A percentile compares a stretch with the other conserved stretches of the same genome.
These are phyloP conservation scores for Oenanthe melanoleuca DNA, from an alignment of 2,113 vertebrate genomes.

Conservation along the genomic window DNA sequence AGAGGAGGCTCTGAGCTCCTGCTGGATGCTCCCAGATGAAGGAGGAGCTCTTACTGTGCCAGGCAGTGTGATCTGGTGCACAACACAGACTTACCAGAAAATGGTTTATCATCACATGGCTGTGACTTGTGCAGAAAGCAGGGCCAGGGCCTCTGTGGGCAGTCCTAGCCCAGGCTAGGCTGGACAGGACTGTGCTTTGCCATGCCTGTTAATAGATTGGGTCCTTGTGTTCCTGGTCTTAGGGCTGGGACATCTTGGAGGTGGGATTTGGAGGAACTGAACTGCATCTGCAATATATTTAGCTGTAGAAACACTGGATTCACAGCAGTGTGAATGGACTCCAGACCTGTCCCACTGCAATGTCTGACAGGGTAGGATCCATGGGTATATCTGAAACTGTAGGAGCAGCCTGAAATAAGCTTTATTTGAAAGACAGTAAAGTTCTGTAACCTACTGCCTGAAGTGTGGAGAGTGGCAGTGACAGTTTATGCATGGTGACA, in stretches of 20 bases:
- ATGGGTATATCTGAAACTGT: neutral
- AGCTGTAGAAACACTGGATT: neutral
- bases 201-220: neutral
- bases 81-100: neutral
- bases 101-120: neutral
- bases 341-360: neutral
- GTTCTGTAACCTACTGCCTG: neutral
- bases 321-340: neutral
- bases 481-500: neutral
- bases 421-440: neutral
- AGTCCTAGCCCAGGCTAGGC: neutral
- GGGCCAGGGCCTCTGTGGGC: neutral
- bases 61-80: neutral
- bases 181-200: neutral
- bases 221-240: neutral
- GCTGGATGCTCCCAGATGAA: neutral
- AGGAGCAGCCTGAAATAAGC: neutral
- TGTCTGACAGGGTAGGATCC: accelerated
- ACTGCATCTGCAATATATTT: neutral
- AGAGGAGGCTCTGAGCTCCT: neutral
- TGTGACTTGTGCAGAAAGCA: neutral
- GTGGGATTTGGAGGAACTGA: neutral
- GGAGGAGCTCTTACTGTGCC: neutral
- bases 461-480: neutral
- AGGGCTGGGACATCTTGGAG: neutral